Conservation (phyloP, 2,797 vertebrate species). For the Bradypodion ventrale region DNA sequence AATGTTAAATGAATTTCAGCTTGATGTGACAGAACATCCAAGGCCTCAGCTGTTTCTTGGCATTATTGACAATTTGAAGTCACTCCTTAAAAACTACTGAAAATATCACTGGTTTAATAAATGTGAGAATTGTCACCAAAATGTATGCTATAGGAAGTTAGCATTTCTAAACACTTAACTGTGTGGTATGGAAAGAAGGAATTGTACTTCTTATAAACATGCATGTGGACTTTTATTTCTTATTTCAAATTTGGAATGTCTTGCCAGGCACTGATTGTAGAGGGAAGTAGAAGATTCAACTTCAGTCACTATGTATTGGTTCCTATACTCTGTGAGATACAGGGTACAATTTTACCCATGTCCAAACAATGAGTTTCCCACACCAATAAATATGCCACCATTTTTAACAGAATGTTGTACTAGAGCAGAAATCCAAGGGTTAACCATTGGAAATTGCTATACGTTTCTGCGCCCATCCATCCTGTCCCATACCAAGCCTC, state of each 20-base stretch:
- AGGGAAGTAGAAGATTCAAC: not conserved
- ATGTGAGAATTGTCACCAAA: not conserved
- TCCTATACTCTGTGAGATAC: too few relatives aligned
- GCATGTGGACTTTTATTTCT: conserved; percentile 9
- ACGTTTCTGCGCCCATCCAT: too few relatives aligned
- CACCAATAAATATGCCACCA: too few relatives aligned
- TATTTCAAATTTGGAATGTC: not conserved
- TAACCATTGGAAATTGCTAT: too few relatives aligned
- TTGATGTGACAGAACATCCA: conserved; percentile 42
- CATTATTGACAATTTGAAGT: not conserved
- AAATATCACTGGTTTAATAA: conserved; percentile 6
- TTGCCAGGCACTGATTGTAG: not conserved
- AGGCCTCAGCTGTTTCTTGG: conserved; percentile 26
- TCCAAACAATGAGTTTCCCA: too few relatives aligned
- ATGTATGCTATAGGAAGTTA: not conserved
- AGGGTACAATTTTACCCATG: too few relatives aligned
- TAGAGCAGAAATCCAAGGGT: too few relatives aligned
- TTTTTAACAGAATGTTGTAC: too few relatives aligned
- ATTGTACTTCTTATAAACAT: not conserved
- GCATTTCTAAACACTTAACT: not conserved
- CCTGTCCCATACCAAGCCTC: too few relatives aligned
- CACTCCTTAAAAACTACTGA: not conserved
- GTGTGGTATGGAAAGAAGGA: not conserved
- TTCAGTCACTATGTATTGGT: too few relatives aligned
- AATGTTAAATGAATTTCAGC: conserved; percentile 7